Base-by-base conservation (phyloP, 2,888 invertebrate species). In the Craniophora ligustri region DNA sequence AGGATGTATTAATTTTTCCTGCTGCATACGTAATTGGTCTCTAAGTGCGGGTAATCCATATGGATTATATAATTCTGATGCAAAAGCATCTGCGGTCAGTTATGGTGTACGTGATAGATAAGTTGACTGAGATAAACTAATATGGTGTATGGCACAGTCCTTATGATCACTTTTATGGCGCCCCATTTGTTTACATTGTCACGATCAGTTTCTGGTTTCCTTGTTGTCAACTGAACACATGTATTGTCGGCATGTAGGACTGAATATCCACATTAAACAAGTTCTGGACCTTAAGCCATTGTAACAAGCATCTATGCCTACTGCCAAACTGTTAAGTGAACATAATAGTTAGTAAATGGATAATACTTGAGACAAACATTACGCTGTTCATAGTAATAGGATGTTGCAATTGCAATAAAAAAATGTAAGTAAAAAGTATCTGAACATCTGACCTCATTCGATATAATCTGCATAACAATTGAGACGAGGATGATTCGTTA, bases 1-100 rank as follows among this genome's bases (percentile, higher is more conserved):
- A 56, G 15, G 39, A 56, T 38, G 21, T 38, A 49, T 32, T 23
- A n/a, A 72, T 64, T 67, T n/a, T 68, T 72, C 64, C 69, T 59
- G 50, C 42, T 41, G 13, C 5, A 40, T 55, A 50, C 32, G 18
- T 71, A 67, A 62, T 40, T 36, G 35, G 6, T 38, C 5, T 53
- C 26, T 57, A 62, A 58, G 63, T 57, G 56, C 10, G 47, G 13
- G 16, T 31, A 56, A 63, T 72, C 55, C 49, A 49, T 50, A 56
- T 42, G 21, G 15, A 28, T 64, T 72, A 57, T 54, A 51, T 54
- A 69, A 64, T 16, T n/a, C 15, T 67, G 35, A 50, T 34, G 36
- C 26, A 50, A 57, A 47, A 30, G 26, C 18, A 34, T 47, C n/a
- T 49, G 15, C 45, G 30, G 30, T 57, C 50, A 34, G 16, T 49